Base-by-base conservation (phyloP, 2,888 invertebrate genomes). In the Schrankia costaestrigalis region DNA sequence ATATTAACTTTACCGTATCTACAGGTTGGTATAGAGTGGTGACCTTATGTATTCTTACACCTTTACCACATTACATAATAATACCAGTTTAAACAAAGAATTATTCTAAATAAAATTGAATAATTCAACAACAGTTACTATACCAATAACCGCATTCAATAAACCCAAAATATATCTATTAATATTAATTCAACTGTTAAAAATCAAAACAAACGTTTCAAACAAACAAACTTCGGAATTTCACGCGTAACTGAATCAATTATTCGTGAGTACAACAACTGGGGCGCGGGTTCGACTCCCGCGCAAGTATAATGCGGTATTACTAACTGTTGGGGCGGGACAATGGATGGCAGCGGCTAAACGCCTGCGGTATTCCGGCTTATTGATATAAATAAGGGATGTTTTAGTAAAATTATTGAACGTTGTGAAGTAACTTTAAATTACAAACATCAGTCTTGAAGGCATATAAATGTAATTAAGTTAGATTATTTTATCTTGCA, bases 231-330 rank as follows among this genome's bases (percentile, higher is more conserved):
- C 55, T 52, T 46, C 59, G 63, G 63, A 71, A 78, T 86, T 86
- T 85, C 69, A 83, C 79, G 84, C 77, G 63, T 64, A 81, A 84
- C 77, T 84, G 66, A 78, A 74, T 79, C 79, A 78, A 84, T 84
- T 85, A 80, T 83, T 56, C 61, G 48, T 65, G 72, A 70, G 69
- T 67, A 73, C 65, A 73, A 76, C 72, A 71, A 46, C 54, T 42
- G 37, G 49, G 56, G 43, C 37, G 43, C 35, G 55, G 39, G 46
- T 43, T 63, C 68, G 49, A 71, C 68, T 76, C 75, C 67, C 60
- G 75, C 76, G 77, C 76, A 66, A 43, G 46, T 47, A 58, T 61
- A 63, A 61, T 61, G 44, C 44, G 32, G 51, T 44, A 39, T 53
- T 51, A 29, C 45, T 59, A 60, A 59, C 46, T 56, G 43, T 54